These are phyloP conservation scores for Uria lomvia DNA, from an alignment of 2,113 vertebrate genomes.

Conservation along the genomic window DNA sequence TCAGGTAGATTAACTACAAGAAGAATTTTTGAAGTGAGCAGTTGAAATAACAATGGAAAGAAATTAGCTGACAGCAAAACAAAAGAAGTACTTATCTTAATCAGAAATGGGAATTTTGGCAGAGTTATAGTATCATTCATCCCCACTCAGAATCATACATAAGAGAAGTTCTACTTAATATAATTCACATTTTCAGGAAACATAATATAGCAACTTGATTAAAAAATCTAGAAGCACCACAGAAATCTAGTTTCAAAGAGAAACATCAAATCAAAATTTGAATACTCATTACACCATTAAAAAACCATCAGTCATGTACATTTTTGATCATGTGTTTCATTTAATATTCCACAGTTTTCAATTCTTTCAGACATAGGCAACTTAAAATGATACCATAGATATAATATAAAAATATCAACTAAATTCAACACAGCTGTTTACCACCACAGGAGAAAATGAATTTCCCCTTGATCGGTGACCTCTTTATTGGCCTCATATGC, in stretches of 20 bases:
- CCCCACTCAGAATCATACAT: not conserved
- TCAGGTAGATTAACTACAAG: not conserved
- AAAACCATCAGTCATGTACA: not conserved
- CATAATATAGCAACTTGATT: not conserved
- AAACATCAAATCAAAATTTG: not conserved
- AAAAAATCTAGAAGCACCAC: not conserved
- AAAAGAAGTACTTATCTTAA: not conserved
- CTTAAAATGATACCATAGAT: not conserved
- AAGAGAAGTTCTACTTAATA: not conserved
- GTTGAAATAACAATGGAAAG: not conserved
- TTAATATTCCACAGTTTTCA: not conserved
- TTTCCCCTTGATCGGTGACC: not conserved
- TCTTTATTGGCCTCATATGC: not conserved
- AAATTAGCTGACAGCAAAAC: not conserved
- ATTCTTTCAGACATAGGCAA: not conserved
- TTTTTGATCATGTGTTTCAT: not conserved
- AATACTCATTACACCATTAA: not conserved
- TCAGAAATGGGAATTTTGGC: not conserved
- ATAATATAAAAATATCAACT: not conserved
- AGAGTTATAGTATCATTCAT: not conserved
- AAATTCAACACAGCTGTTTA: not conserved
- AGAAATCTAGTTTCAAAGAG: not conserved
- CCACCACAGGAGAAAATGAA: not conserved
- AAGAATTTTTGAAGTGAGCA: not conserved
- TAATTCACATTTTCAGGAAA: not conserved